Evolutionary conservation across 2,113 vertebrate species (phyloP), one percentile per base, ranked within the genome.

Genomic region (Eulacestoma nigropectus): DNA sequence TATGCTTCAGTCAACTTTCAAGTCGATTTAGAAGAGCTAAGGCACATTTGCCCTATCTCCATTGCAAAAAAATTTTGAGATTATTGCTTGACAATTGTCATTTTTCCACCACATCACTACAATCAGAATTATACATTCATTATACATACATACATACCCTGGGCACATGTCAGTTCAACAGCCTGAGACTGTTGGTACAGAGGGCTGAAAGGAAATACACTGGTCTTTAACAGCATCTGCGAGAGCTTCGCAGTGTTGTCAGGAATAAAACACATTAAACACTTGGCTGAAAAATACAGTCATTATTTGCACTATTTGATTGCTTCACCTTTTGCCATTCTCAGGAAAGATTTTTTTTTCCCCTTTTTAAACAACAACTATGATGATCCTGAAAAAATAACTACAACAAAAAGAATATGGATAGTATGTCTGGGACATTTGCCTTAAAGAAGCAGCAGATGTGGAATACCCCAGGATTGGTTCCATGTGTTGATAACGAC

Each of bases 241-340:
- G 0, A 65, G 52, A 64, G 22, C 46, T 81, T 77, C 0, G 0
- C 37, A 46, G 17, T 37, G 3, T 29, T 93, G 50, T 37, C 72
- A 81, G 59, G 23, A 63, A 33, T 47, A 90, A 88, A 56, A 46
- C n/a, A 47, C 41, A n/a, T 70, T 55, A 37, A 90, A 77, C 33
- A 94, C 21, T 62, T 73, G 65, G 11, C 59, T 86, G 82, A 94
- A 82, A 96, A 77, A 76, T 16, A 68, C n/a, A 47, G 16, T 13
- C n/a, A 13, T 75, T 56, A 25, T 32, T 72, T 84, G n/a, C 10
- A 65, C 19, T 16, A 23, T 64, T 70, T 64, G 17, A 11, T 33
- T 52, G 35, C 16, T 87, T 76, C 30, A 57, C 3, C 5, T 84
- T 85, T 73, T 75, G 9, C 73, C 9, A 32, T 55, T 82, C 42